Percentiles rank a stretch among this genome's conserved stretches.
These are phyloP conservation scores for Oxyura jamaicensis DNA, from an alignment of 2,113 vertebrate species.

Conservation along the genomic window DNA sequence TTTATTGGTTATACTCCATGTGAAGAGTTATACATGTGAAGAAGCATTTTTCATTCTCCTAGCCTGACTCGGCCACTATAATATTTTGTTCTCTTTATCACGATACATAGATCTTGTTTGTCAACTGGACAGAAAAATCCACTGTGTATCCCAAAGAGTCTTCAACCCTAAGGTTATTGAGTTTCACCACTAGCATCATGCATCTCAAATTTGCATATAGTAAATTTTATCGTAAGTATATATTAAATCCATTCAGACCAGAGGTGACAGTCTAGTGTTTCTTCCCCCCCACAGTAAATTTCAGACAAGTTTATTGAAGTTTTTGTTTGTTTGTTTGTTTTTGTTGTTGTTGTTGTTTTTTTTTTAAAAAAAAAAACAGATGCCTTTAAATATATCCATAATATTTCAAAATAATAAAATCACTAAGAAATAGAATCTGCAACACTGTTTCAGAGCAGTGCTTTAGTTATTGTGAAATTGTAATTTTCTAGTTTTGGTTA, in stretches of 20 bases:
- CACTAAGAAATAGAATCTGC: not conserved
- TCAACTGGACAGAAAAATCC: not conserved
- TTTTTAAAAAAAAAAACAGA: no score
- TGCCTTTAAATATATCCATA: not conserved
- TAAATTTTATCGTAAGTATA: not conserved
- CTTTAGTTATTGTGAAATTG: not conserved
- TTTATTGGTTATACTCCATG: not conserved
- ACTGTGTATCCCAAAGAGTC: not conserved
- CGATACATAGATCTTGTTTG: not conserved
- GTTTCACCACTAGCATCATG: not conserved
- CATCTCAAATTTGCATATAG: not conserved
- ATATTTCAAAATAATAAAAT: not conserved
- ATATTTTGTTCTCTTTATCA: not conserved
- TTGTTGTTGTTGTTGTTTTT: no score
- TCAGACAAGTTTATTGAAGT: not conserved
- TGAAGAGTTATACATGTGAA: not conserved
- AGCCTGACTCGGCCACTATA: not conserved
- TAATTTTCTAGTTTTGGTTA: not conserved
- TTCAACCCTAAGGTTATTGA: not conserved
- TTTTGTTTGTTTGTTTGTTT: no score
- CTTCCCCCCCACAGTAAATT: not conserved
- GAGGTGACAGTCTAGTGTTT: not conserved
- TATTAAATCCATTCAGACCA: not conserved
- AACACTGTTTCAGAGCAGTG: not conserved
- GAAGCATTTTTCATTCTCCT: not conserved